Percentiles rank a stretch among this genome's conserved stretches.
Evolutionary conservation across 2,113 vertebrate genomes (phyloP).

Genomic region (Cinclus cinclus): DNA sequence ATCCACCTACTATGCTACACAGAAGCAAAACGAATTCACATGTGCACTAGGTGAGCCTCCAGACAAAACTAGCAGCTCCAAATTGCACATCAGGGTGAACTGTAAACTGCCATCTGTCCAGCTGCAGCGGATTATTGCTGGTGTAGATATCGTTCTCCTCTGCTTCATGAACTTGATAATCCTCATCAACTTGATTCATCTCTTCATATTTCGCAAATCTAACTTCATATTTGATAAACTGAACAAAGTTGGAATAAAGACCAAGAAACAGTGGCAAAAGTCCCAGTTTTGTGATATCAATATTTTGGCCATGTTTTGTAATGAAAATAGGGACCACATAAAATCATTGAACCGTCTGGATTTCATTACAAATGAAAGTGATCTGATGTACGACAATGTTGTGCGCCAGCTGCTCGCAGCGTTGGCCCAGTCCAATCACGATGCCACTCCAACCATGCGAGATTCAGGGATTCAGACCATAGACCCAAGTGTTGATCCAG

Average conservation of each 20-base stretch:
- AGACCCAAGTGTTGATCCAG: slow-evolving; percentile 88
- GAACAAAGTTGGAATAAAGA: slow-evolving; percentile 98
- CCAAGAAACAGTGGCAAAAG: slow-evolving; percentile 94
- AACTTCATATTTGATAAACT: slow-evolving; percentile 99
- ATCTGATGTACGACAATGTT: slow-evolving; percentile 99
- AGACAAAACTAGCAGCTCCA: slow-evolving; percentile 83
- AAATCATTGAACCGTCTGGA: slow-evolving; percentile 97
- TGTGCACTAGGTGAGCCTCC: slow-evolving; percentile 91
- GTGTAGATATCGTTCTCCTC: slow-evolving; percentile 89
- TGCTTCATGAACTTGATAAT: slow-evolving; percentile 97
- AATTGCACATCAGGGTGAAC: slow-evolving; percentile 86
- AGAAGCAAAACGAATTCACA: slow-evolving; percentile 97
- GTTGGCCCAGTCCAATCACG: slow-evolving; percentile 94
- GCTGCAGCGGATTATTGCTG: slow-evolving; percentile 95
- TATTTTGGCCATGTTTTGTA: slow-evolving; percentile 98
- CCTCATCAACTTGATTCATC: slow-evolving; percentile 91
- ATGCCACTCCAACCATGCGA: slow-evolving; percentile 91
- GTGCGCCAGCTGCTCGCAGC: slow-evolving; percentile 96
- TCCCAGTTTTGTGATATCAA: slow-evolving; percentile 99
- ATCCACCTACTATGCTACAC: slow-evolving; percentile 92
- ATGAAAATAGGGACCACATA: slow-evolving; percentile 98
- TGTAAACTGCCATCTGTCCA: slow-evolving; percentile 96
- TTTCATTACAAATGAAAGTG: slow-evolving; percentile 98
- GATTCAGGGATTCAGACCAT: slow-evolving; percentile 91
- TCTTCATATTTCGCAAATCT: slow-evolving; percentile 98